These are phyloP conservation scores for Flexamia atlantica DNA, from an alignment of 2,888 invertebrate species.

Conservation along the genomic window DNA sequence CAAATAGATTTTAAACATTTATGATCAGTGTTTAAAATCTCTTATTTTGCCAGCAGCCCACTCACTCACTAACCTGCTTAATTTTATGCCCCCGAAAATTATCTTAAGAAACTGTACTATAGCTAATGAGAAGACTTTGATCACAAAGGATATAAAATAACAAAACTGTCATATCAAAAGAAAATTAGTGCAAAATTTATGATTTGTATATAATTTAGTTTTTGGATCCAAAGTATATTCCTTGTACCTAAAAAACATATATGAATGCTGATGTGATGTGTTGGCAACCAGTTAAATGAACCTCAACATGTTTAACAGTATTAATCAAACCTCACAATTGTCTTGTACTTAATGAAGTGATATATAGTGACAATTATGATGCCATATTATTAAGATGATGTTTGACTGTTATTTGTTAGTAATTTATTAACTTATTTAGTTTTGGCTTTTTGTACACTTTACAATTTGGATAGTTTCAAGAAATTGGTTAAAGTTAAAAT, in stretches of 20 bases:
- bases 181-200: too few species aligned
- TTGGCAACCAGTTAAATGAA: not conserved
- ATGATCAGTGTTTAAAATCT: too few species aligned
- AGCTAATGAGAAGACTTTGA: too few species aligned
- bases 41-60: too few species aligned
- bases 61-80: too few species aligned
- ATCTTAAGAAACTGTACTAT: too few species aligned
- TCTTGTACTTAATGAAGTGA: not conserved
- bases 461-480: too few species aligned
- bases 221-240: not conserved
- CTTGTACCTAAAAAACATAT: not conserved
- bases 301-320: not conserved
- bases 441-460: too few species aligned
- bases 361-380: not conserved
- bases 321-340: not conserved
- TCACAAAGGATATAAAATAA: too few species aligned
- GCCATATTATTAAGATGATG: not conserved
- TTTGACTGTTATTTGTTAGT: not conserved
- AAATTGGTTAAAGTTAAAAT: not conserved
- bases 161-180: too few species aligned
- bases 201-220: not conserved
- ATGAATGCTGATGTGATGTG: not conserved
- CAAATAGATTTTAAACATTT: too few species aligned
- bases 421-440: slow-evolving; percentile 1
- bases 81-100: too few species aligned